phyloP scores from a whole-genome alignment of 2,797 vertebrate genomes.

The Manis crassicaudata region DNA sequence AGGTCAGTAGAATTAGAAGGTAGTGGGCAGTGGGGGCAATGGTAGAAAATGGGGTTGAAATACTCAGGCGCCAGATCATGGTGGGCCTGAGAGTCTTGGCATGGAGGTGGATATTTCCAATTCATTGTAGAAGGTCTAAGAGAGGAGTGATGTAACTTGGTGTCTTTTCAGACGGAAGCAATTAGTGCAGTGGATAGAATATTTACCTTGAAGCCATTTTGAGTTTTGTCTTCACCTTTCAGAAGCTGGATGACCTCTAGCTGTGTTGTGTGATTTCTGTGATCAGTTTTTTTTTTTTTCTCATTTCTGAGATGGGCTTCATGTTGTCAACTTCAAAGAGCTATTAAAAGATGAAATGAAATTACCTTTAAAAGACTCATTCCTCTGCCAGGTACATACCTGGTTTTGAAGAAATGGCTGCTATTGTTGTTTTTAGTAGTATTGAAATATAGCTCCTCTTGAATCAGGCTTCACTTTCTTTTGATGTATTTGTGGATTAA shows the following conservation, averaged over 20 bases:
- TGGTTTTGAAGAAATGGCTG: constrained; percentile 23
- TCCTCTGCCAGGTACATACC: not conserved
- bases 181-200: too few relatives aligned
- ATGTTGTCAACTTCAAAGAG: not conserved
- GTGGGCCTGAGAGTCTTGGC: not conserved
- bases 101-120: not conserved
- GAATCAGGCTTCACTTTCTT: not conserved
- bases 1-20: not conserved
- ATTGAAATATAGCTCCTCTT: not conserved
- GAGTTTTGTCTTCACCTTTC: constrained; percentile 15
- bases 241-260: not conserved
- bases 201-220: not conserved
- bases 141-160: not conserved
- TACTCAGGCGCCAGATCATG: not conserved
- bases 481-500: not conserved
- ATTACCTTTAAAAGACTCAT: not conserved
- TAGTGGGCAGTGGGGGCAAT: too few relatives aligned
- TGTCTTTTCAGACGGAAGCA: not conserved
- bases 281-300: not conserved
- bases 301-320: not conserved
- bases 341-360: not conserved
- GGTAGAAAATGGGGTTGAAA: not conserved
- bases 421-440: not conserved
- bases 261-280: not conserved
- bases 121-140: not conserved